Evolutionary conservation across 2,797 vertebrate genomes (phyloP), one percentile per base, ranked within the genome.

Genomic region (Lepilemur ruficaudatus): DNA sequence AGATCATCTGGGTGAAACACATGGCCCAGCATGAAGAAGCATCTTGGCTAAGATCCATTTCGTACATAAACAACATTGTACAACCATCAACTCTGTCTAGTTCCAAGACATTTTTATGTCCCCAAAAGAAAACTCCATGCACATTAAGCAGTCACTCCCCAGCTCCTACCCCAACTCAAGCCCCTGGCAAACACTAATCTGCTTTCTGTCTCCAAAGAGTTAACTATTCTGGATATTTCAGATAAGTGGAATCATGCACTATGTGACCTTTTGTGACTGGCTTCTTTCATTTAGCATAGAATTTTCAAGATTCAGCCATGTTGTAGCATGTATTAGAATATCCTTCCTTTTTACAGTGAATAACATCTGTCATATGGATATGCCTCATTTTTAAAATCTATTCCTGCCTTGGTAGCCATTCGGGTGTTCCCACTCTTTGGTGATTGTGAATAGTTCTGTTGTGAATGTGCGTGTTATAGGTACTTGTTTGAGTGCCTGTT

Each of bases 181-280:
- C 6, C 22, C n/a, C 23, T 23, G 89, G 55, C 41, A 59, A 30
- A 43, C 32, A 15, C 2, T 5, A 18, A 41, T 14, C 50, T 22
- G 5, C 35, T 46, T 50, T 50, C 55, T 84, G 22, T 81, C n/a
- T 61, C 15, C 15, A 0, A 14, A 55, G 57, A 20, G 65, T 48
- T 5, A 0, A 7, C 7, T 30, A 1, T 48, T 20, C 43, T 65
- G 76, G 50, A 2, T 32, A 38, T 35, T 76, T 78, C 1, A 8
- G 4, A 0, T 0, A 22, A 25, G 63, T 43, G 22, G 18, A 9
- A 11, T 38, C 12, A 1, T 1, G 12, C 7, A 2, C 9, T 4
- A 5, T 13, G 4, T 20, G 67, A 55, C 23, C 46, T 90, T 35
- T 65, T 5, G 46, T 46, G 48, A 79, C 76, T 30, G 15, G 12